Conservation (phyloP, 2,888 invertebrate species). For the Blera fallax region DNA sequence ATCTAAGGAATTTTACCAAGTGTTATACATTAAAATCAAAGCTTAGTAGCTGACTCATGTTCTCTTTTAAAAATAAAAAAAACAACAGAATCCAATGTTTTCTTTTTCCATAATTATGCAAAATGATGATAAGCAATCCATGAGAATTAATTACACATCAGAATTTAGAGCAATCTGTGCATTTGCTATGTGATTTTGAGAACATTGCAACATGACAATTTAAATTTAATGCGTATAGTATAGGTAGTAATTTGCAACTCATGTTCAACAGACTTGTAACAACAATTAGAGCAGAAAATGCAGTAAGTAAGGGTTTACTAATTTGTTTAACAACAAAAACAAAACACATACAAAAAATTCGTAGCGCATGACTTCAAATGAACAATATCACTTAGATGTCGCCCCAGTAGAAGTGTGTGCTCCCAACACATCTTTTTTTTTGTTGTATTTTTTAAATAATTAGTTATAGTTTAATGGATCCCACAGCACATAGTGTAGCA, state of each 20-base stretch:
- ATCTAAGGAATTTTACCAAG: background rate
- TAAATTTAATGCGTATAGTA: constrained; percentile 17
- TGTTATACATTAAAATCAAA: background rate
- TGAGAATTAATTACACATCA: constrained; percentile 17
- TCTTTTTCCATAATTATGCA: background rate
- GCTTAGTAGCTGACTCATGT: background rate
- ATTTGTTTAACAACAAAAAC: background rate
- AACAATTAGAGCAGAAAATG: constrained; percentile 44
- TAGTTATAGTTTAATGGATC: constrained; percentile 28
- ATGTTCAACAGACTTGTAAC: constrained; percentile 7
- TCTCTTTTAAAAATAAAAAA: background rate
- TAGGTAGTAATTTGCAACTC: constrained; percentile 39
- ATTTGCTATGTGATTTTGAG: constrained; percentile 5
- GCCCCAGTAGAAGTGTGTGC: constrained; percentile 73
- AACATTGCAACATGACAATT: background rate
- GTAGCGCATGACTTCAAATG: constrained; percentile 72
- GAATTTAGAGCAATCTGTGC: background rate
- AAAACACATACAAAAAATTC: constrained; percentile 71
- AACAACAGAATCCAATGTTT: background rate
- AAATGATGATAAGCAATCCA: background rate
- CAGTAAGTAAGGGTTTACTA: constrained; percentile 7
- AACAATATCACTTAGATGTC: constrained; percentile 73
- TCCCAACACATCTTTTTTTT: constrained; percentile 74
- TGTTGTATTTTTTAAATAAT: background rate
- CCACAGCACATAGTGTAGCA: constrained; percentile 24